These are phyloP conservation scores for Ichneumoninae sp. DNA, from an alignment of 2,888 invertebrate species.

Conservation along the genomic window DNA sequence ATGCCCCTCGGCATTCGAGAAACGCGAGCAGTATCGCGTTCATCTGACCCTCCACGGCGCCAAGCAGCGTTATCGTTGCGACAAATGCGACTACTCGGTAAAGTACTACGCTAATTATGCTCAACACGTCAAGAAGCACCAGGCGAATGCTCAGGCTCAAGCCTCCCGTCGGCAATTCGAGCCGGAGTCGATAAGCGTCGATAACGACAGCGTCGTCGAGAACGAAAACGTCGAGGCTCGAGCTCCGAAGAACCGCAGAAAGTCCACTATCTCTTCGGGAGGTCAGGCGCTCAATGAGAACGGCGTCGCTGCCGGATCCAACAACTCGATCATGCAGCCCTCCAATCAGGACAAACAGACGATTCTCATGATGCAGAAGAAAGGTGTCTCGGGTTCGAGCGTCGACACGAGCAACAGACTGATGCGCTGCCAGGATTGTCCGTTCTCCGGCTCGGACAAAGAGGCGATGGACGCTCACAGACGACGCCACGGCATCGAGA, in stretches of 20 bases:
- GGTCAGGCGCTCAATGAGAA: conserved; percentile 18
- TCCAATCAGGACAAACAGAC: conserved; percentile 81
- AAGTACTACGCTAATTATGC: conserved; percentile 94
- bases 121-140: conserved; percentile 93
- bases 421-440: conserved; percentile 78
- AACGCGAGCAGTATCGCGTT: conserved; percentile 92
- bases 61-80: conserved; percentile 92
- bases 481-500: conserved; percentile 80
- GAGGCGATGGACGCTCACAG: conserved; percentile 79
- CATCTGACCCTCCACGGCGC: conserved; percentile 93
- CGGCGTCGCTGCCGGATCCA: not conserved
- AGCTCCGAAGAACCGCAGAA: conserved; percentile 58
- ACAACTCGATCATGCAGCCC: conserved; percentile 65
- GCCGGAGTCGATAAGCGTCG: conserved; percentile 78
- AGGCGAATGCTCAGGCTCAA: conserved; percentile 89
- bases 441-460: conserved; percentile 77
- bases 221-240: conserved; percentile 8
- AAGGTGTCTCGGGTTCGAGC: conserved; percentile 64
- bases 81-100: conserved; percentile 94
- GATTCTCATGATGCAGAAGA: conserved; percentile 76
- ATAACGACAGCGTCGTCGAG: conserved; percentile 66
- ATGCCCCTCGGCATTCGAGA: conserved; percentile 95
- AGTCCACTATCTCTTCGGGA: conserved; percentile 62
- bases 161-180: conserved; percentile 85
- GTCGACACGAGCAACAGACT: conserved; percentile 68